Percentiles rank a stretch among this genome's conserved stretches.
Evolutionary conservation across 1,140 invertebrate genomes (phyloP).

Genomic region (Metopolophium dirhodum): DNA sequence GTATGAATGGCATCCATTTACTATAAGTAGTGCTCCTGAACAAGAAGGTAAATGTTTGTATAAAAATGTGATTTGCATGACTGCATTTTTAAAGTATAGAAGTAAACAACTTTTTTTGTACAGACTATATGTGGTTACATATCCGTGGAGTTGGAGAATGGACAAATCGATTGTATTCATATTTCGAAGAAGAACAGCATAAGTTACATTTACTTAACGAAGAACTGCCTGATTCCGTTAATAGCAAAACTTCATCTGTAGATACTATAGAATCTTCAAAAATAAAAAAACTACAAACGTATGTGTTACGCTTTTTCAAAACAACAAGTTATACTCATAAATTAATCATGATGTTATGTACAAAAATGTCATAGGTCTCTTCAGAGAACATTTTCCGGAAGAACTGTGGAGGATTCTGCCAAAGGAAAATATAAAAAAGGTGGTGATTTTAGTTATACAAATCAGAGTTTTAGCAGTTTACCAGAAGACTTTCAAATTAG

Average conservation of each 20-base stretch:
- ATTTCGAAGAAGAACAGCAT: slow-evolving; percentile 83
- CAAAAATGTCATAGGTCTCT: slow-evolving; percentile 61
- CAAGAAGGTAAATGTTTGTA: slow-evolving; percentile 74
- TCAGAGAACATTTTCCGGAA: slow-evolving; percentile 66
- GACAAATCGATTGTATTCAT: slow-evolving; percentile 88
- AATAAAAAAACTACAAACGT: slow-evolving; percentile 55
- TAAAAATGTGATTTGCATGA: background rate
- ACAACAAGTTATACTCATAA: background rate
- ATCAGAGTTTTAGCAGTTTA: slow-evolving; percentile 67
- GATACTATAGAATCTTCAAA: slow-evolving; percentile 32
- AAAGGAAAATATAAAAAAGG: slow-evolving; percentile 62
- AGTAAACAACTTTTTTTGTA: slow-evolving; percentile 45
- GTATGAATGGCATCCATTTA: slow-evolving; percentile 98
- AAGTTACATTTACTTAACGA: slow-evolving; percentile 72
- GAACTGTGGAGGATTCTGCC: slow-evolving; percentile 63
- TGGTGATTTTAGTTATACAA: slow-evolving; percentile 64
- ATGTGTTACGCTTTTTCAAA: background rate
- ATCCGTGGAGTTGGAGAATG: slow-evolving; percentile 93
- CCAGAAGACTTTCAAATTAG: slow-evolving; percentile 60
- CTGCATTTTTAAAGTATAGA: background rate
- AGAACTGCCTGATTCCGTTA: slow-evolving; percentile 62
- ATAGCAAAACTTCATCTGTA: slow-evolving; percentile 61
- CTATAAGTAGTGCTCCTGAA: slow-evolving; percentile 94
- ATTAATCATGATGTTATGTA: background rate
- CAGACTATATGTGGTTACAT: slow-evolving; percentile 92